phyloP scores from a whole-genome alignment of 2,113 vertebrate genomes.

The Pygoscelis antarcticus region DNA sequence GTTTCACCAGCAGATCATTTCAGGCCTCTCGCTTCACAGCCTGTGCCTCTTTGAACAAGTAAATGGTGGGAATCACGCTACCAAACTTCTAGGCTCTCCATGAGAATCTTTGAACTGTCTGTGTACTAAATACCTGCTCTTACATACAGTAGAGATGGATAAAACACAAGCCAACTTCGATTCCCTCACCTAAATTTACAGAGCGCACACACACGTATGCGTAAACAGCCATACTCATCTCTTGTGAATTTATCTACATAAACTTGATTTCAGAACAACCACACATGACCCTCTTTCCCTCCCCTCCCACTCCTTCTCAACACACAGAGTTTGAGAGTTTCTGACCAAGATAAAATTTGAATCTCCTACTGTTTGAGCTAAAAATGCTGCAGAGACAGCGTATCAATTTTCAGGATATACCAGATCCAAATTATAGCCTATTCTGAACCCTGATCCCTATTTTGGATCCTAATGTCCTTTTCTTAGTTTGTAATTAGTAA shows the following conservation, averaged over 20 bases:
- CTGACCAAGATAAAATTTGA: neutral
- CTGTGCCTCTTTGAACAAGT: neutral
- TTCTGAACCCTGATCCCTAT: neutral
- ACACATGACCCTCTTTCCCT: neutral
- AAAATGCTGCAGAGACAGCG: neutral
- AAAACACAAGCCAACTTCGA: neutral
- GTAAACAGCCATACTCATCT: neutral
- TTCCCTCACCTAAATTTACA: neutral
- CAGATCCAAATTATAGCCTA: neutral
- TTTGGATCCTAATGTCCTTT: neutral
- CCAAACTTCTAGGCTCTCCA: neutral
- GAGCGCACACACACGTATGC: rapidly evolving
- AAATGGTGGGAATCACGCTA: neutral
- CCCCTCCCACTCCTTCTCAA: neutral
- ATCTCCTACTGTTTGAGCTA: neutral
- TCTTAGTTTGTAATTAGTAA: conserved; percentile 8
- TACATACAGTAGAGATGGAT: neutral
- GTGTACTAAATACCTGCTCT: neutral
- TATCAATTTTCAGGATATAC: neutral
- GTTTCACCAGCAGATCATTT: neutral
- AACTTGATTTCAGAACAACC: neutral
- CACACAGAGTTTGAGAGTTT: neutral
- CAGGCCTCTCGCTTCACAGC: neutral
- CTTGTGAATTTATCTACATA: neutral
- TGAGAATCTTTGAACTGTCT: neutral